A percentile compares a stretch with the other conserved stretches of the same genome.
These are phyloP conservation scores for Chiloscyllium plagiosum DNA, from an alignment of 2,113 vertebrate species.

Conservation along the genomic window DNA sequence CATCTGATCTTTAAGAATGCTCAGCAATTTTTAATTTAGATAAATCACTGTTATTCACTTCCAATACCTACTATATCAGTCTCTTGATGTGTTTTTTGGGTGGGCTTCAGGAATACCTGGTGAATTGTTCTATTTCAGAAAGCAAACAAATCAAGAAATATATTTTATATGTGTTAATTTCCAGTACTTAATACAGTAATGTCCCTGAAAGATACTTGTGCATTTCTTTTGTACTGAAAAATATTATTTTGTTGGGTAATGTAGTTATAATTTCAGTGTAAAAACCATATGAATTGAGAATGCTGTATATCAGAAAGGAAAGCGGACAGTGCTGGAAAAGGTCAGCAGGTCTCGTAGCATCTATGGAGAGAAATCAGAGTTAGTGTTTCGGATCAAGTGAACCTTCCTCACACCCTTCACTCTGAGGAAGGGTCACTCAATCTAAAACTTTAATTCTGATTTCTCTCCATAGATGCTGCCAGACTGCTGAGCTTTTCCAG, in stretches of 20 bases:
- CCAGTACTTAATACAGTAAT: neutral
- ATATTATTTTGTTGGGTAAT: neutral
- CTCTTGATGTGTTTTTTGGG: neutral
- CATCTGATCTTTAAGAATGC: conserved; percentile 68
- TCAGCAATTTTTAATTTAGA: conserved; percentile 69
- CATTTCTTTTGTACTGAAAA: neutral
- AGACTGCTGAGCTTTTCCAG: too few species aligned
- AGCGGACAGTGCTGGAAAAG: too few species aligned
- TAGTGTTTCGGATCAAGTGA: too few species aligned
- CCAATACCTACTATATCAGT: conserved; percentile 54
- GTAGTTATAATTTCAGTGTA: neutral
- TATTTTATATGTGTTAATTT: neutral
- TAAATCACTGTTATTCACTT: conserved; percentile 55
- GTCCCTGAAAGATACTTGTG: neutral
- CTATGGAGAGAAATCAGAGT: too few species aligned
- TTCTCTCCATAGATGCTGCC: too few species aligned
- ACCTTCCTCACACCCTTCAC: too few species aligned
- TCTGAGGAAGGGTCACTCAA: too few species aligned
- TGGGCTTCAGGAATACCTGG: neutral
- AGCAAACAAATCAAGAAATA: conserved; percentile 4
- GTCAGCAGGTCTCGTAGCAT: too few species aligned
- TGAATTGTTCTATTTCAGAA: conserved; percentile 22
- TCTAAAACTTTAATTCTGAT: too few species aligned
- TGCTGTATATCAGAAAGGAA: too few species aligned
- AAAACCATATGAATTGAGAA: too few species aligned